Conservation (phyloP, 2,888 invertebrate genomes). For the Liodrosophila aerea region DNA sequence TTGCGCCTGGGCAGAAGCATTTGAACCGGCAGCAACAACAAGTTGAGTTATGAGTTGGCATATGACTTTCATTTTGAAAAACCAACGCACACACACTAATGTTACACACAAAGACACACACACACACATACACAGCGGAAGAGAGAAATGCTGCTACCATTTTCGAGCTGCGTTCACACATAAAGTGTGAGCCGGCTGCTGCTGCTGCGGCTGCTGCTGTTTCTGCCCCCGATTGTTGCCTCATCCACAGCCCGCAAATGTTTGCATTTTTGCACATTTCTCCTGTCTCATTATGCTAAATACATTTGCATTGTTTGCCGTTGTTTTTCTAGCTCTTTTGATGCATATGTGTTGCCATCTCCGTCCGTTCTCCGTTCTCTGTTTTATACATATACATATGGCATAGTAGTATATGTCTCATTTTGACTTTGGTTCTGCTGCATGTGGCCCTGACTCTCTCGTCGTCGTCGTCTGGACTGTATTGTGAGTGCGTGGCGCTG, state of each 20-base stretch:
- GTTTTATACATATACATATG: no score
- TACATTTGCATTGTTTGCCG: constrained; percentile 80
- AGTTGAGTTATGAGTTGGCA: constrained; percentile 77
- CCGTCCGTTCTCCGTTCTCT: constrained; percentile 16
- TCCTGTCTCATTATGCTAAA: constrained; percentile 80
- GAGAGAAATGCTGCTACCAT: constrained; percentile 67
- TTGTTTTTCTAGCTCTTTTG: constrained; percentile 79
- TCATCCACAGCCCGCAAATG: constrained; percentile 63
- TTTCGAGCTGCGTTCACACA: constrained; percentile 66
- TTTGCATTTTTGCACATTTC: constrained; percentile 80
- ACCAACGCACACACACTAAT: constrained; percentile 30
- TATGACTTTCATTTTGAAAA: constrained; percentile 77
- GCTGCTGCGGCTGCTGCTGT: constrained; percentile 4
- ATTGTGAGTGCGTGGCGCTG: constrained; percentile 44
- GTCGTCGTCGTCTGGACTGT: constrained; percentile 14
- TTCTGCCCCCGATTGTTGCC: constrained; percentile 14
- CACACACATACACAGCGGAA: constrained; percentile 18
- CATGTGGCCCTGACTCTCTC: constrained; percentile 23
- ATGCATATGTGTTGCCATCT: constrained; percentile 74
- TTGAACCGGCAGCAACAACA: constrained; percentile 56
- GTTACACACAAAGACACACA: constrained; percentile 1
- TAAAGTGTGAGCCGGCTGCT: constrained; percentile 57
- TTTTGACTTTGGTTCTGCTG: no score
- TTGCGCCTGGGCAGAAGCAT: constrained; percentile 58
- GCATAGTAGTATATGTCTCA: no score